These are phyloP conservation scores for Nerophis lumbriciformis DNA, from an alignment of 2,113 vertebrate genomes.

Conservation along the genomic window DNA sequence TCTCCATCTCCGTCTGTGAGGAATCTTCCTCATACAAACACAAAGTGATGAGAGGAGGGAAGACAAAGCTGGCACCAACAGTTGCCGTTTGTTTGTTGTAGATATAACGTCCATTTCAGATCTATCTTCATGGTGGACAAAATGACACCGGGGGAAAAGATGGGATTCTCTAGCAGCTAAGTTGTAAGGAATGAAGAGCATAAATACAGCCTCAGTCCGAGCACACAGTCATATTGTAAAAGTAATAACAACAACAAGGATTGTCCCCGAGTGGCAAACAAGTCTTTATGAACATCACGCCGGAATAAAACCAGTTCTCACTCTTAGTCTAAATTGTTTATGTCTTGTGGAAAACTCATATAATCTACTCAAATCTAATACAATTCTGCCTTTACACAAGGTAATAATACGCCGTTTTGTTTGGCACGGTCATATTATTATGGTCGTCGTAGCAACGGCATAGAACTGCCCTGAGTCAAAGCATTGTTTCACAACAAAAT, in stretches of 20 bases:
- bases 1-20: not conserved
- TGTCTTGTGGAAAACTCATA: too few relatives aligned
- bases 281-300: conserved; percentile 4
- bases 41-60: not conserved
- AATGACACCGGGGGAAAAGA: conserved; percentile 8
- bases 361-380: too few relatives aligned
- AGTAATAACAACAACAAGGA: conserved; percentile 1
- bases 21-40: not conserved
- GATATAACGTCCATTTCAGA: not conserved
- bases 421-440: too few relatives aligned
- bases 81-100: conserved; percentile 7
- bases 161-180: not conserved
- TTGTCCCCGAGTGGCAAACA: conserved; percentile 9
- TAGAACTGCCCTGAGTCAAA: too few relatives aligned
- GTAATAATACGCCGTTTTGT: too few relatives aligned
- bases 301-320: not conserved
- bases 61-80: not conserved
- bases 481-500: too few relatives aligned
- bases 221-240: conserved; percentile 15
- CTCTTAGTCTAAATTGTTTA: too few relatives aligned
- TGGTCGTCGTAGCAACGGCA: too few relatives aligned
- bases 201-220: conserved; percentile 12
- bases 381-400: too few relatives aligned
- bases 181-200: conserved; percentile 8
- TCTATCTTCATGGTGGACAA: not conserved